These are phyloP conservation scores for Leptinotarsa tumamoca DNA, from an alignment of 2,888 invertebrate species.

Conservation along the genomic window DNA sequence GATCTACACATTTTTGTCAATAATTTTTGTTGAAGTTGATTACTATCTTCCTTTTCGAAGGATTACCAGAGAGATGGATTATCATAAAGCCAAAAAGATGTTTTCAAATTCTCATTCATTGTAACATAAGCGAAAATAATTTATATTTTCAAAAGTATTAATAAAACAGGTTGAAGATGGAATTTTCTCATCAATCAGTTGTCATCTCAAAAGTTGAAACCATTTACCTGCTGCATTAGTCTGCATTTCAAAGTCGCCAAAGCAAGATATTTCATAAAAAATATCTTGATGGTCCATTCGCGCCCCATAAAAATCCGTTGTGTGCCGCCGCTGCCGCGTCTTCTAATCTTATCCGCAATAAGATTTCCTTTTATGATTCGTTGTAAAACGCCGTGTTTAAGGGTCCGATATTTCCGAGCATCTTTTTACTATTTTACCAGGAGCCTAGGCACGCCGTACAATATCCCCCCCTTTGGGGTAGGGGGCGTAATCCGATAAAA, in stretches of 20 bases:
- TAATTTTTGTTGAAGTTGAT: too few relatives aligned
- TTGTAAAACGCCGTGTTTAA: slow-evolving; percentile 36
- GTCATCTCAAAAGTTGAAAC: too few relatives aligned
- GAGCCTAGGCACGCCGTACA: slow-evolving; percentile 37
- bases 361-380: slow-evolving; percentile 37
- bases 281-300: neutral
- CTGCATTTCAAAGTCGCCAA: neutral
- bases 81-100: too few relatives aligned
- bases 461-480: slow-evolving; percentile 31
- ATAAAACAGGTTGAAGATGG: too few relatives aligned
- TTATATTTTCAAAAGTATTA: too few relatives aligned
- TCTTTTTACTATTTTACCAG: slow-evolving; percentile 37
- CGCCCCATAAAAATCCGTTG: neutral
- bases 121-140: too few relatives aligned
- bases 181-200: too few relatives aligned
- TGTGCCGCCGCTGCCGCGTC: neutral
- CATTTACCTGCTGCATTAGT: neutral
- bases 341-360: slow-evolving; percentile 27
- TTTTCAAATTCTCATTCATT: too few relatives aligned
- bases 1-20: too few relatives aligned
- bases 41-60: too few relatives aligned
- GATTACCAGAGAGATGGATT: too few relatives aligned
- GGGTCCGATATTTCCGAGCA: slow-evolving; percentile 29
- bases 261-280: too few relatives aligned
- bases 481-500: slow-evolving; percentile 40